Conservation (phyloP, 2,888 invertebrate species). For the Aelia acuminata region DNA sequence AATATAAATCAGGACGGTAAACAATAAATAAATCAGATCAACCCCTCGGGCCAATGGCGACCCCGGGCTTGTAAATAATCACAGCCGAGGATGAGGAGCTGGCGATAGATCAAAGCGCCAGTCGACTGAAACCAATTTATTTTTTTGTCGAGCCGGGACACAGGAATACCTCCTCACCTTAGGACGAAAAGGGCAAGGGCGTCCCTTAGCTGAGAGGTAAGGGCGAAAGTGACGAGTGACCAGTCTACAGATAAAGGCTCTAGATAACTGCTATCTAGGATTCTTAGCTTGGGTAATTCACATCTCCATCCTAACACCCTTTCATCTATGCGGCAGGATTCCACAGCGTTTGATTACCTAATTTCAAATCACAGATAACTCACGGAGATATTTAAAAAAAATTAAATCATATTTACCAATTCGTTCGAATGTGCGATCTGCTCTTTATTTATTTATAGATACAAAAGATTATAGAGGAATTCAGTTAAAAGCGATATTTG, state of each 20-base stretch:
- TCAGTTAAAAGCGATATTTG: no score
- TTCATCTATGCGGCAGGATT: neutral
- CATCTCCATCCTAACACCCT: neutral
- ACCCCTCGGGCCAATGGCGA: constrained; percentile 1
- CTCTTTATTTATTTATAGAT: no score
- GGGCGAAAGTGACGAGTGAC: constrained; percentile 35
- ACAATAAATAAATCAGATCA: constrained; percentile 44
- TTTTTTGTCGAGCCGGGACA: constrained; percentile 27
- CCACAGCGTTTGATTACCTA: neutral
- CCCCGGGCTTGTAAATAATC: neutral
- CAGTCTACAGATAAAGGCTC: neutral
- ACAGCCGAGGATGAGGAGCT: neutral
- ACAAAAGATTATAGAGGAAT: no score
- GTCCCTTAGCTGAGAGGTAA: neutral
- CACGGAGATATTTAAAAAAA: no score
- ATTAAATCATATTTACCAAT: no score
- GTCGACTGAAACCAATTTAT: constrained; percentile 57
- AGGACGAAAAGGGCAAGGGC: neutral
- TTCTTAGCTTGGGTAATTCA: neutral
- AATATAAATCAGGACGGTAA: constrained; percentile 39
- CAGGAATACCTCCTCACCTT: no score
- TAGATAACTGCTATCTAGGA: neutral
- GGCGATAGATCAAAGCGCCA: constrained; percentile 57
- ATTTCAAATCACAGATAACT: neutral
- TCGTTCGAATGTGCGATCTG: no score